Evolutionary conservation across 2,113 vertebrate genomes (phyloP).

Genomic region (Heloderma charlesbogerti): DNA sequence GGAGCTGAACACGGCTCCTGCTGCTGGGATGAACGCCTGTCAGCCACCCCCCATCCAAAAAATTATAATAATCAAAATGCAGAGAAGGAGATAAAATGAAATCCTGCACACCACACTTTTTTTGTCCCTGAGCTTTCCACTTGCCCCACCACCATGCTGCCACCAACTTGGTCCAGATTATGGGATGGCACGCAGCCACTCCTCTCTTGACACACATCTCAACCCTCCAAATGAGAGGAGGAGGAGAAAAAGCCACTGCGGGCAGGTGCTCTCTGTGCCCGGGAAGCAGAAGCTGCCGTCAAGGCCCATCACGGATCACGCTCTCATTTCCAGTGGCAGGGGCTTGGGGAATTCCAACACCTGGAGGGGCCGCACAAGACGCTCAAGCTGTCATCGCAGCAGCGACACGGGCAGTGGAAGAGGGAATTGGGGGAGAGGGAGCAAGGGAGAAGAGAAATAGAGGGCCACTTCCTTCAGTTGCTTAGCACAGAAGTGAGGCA

Average conservation of each 20-base stretch:
- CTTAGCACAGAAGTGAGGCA: background rate
- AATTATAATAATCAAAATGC: conserved; percentile 20
- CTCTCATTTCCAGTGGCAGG: conserved; percentile 32
- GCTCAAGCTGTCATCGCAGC: background rate
- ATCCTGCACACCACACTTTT: background rate
- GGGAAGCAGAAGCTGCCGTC: conserved; percentile 45
- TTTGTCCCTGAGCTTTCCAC: background rate
- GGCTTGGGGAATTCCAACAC: conserved; percentile 57
- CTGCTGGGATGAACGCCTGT: conserved; percentile 18
- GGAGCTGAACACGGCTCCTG: conserved; percentile 22
- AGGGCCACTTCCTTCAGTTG: background rate
- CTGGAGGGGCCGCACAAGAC: conserved; percentile 19
- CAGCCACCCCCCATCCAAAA: background rate
- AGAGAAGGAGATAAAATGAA: background rate
- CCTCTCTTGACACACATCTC: background rate
- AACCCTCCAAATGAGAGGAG: background rate
- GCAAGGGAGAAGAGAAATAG: too few species aligned
- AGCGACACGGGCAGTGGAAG: background rate
- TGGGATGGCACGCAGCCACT: background rate
- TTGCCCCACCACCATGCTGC: too few species aligned
- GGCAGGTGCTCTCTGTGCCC: background rate
- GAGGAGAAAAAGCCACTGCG: too few species aligned
- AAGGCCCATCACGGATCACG: conserved; percentile 39
- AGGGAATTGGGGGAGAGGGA: background rate
- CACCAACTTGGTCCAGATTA: background rate